Evolutionary conservation across 2,113 vertebrate species (phyloP).

Genomic region (Reinhardtius hippoglossoides): DNA sequence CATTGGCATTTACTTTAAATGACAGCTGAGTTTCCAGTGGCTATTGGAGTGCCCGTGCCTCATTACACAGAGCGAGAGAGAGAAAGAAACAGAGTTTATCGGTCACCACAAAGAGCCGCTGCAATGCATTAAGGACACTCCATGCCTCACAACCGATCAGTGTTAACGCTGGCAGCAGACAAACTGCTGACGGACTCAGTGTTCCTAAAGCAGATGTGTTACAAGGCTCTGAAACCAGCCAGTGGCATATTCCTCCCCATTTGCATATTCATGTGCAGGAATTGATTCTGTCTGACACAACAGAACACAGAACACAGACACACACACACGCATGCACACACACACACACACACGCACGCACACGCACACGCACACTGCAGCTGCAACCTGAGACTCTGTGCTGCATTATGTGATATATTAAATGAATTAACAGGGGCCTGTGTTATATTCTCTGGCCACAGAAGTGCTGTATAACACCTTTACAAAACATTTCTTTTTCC

Average conservation of each 20-base stretch:
- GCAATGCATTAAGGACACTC: slow-evolving; percentile 37
- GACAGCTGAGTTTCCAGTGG: slow-evolving; percentile 19
- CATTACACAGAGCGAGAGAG: slow-evolving; percentile 20
- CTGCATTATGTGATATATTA: slow-evolving; percentile 19
- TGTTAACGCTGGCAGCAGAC: slow-evolving; percentile 49
- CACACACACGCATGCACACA: no score
- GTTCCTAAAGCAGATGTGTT: slow-evolving; percentile 55
- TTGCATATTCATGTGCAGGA: slow-evolving; percentile 67
- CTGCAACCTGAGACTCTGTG: slow-evolving; percentile 34
- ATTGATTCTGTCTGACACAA: slow-evolving; percentile 56
- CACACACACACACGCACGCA: slow-evolving; percentile 7
- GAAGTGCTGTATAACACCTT: background rate
- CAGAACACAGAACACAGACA: slow-evolving; percentile 12
- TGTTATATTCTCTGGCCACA: background rate
- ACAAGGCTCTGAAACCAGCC: slow-evolving; percentile 59
- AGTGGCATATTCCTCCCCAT: slow-evolving; percentile 46
- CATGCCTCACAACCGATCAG: slow-evolving; percentile 40
- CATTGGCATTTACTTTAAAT: slow-evolving; percentile 4
- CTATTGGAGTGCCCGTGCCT: slow-evolving; percentile 6
- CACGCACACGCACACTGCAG: slow-evolving; percentile 23
- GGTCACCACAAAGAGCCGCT: slow-evolving; percentile 27
- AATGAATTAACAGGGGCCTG: slow-evolving; percentile 35
- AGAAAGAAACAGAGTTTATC: slow-evolving; percentile 27
- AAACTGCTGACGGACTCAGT: slow-evolving; percentile 62
- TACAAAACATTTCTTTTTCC: background rate